Evolutionary conservation across 2,888 invertebrate species (phyloP), one percentile per base, ranked within the genome.

Genomic region (Andrena marginata): DNA sequence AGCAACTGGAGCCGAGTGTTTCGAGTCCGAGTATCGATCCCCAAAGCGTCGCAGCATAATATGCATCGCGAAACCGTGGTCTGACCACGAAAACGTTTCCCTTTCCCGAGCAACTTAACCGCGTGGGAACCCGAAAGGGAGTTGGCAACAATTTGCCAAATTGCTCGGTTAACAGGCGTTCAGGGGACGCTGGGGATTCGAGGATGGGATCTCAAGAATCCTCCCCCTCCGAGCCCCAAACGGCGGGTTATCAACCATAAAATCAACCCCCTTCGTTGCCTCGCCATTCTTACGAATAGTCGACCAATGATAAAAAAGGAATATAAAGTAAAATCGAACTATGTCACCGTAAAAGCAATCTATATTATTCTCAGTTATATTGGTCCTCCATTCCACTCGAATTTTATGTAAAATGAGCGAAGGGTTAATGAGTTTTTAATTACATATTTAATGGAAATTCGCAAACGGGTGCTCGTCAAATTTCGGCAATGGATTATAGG

Each of bases 71-170:
- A 16, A 16, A 42, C 26, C 16, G 23, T 20, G 42, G 65, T 31
- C 29, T n/a, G 23, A 74, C 31, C 65, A 13, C 31, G 56, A 48
- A 65, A 74, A 59, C 48, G 16, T 42, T 33, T 56, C 23, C 51
- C 51, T 29, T 68, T 74, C 10, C 49, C 29, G 29, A 35, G 8
- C 26, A 62, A 69, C 54, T 75, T 62, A 69, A 62, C 69, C 68
- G 33, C n/a, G 20, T 31, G 35, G 67, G 49, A 74, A 74, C 31
- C 42, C 20, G 23, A 49, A 76, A 63, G 54, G 63, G 63, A 69
- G 42, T 70, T 42, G 20, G 16, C 29, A 76, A 62, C 75, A 69
- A 76, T 76, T 76, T 76, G 63, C 70, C 51, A 76, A 56, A 76
- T 76, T 63, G 42, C 54, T 56, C 51, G 42, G 33, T 70, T 76